Evolutionary conservation across 2,797 vertebrate species (phyloP).

Genomic region (Sebastes diaconus): DNA sequence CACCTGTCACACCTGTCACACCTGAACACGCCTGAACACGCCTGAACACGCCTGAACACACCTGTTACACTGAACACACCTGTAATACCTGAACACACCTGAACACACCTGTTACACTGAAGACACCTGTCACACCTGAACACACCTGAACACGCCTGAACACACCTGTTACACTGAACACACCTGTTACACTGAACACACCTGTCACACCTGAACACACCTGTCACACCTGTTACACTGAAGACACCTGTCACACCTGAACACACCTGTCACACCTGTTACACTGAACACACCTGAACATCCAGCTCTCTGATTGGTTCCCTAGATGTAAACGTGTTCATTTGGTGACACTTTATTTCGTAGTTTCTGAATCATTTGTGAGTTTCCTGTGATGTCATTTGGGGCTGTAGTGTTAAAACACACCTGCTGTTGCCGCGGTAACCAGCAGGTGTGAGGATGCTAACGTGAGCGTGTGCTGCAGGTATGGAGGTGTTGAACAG

Average conservation of each 20-base stretch:
- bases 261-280: not conserved
- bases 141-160: not conserved
- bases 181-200: not conserved
- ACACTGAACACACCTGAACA: not conserved
- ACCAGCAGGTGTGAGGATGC: not conserved
- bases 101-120: too few relatives aligned
- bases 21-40: not conserved
- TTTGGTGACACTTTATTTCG: not conserved
- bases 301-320: not conserved
- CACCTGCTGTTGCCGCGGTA: not conserved
- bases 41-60: not conserved
- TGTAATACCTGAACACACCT: not conserved
- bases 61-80: not conserved
- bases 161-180: not conserved
- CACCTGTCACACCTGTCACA: not conserved
- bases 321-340: not conserved
- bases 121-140: not conserved
- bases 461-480: constrained; percentile 48
- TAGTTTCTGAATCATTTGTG: not conserved
- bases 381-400: not conserved
- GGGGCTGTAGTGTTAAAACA: too few relatives aligned
- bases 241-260: not conserved
- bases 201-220: not conserved
- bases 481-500: constrained; percentile 95
- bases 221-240: not conserved